Conservation (phyloP, 1,140 invertebrate species). For the Diachasmimorpha longicaudata region DNA sequence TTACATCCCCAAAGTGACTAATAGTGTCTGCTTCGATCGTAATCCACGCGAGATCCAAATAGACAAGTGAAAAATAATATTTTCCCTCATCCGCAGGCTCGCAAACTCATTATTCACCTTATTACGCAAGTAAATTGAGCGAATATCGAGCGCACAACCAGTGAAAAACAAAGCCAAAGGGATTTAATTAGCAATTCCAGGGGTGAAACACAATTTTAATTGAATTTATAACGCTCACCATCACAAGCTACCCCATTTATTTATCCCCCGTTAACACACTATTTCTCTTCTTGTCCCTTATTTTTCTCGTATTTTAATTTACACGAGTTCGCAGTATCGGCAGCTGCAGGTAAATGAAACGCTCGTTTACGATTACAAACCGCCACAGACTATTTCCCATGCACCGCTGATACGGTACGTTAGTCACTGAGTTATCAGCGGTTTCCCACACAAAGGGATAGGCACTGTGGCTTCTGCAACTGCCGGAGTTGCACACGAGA, state of each 20-base stretch:
- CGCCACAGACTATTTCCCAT: not conserved
- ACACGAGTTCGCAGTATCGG: not conserved
- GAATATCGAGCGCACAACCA: not conserved
- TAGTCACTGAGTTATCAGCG: constrained; percentile 21
- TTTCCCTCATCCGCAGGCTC: no score
- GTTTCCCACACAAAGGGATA: constrained; percentile 20
- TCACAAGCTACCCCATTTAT: not conserved
- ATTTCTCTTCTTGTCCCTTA: not conserved
- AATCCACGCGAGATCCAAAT: no score
- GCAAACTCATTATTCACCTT: not conserved
- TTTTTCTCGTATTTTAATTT: not conserved
- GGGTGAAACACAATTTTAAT: not conserved
- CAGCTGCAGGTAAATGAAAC: not conserved
- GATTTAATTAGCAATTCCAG: not conserved
- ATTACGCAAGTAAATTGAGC: not conserved
- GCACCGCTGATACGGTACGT: constrained; percentile 12
- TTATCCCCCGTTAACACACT: not conserved
- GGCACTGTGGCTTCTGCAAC: not conserved
- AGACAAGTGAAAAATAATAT: no score
- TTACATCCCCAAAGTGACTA: no score
- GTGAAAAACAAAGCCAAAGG: not conserved
- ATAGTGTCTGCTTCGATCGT: no score
- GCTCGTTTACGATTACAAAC: not conserved
- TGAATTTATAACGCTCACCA: not conserved
- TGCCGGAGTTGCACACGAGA: no score